Evolutionary conservation across 2,888 invertebrate genomes (phyloP).

Genomic region (Drosophila atroscutellata): DNA sequence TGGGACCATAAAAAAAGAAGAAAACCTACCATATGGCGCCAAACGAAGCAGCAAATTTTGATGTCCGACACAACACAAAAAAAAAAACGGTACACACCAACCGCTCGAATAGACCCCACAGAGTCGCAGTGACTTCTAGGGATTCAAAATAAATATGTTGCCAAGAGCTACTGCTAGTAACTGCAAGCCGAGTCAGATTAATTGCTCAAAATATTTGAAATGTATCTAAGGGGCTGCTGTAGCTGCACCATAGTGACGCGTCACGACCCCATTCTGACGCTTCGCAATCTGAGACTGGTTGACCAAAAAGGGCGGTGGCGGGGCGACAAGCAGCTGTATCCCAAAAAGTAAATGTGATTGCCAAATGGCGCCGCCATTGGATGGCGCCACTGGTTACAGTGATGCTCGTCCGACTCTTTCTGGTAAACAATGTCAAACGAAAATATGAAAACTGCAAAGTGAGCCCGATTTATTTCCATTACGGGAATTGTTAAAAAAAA

Average conservation of each 20-base stretch:
- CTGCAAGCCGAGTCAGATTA: constrained; percentile 12
- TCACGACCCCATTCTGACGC: constrained; percentile 18
- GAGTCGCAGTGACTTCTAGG: background rate
- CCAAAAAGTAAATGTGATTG: constrained; percentile 71
- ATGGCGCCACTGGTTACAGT: constrained; percentile 45
- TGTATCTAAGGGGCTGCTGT: constrained; percentile 11
- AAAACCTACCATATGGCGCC: constrained; percentile 47
- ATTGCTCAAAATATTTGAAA: constrained; percentile 21
- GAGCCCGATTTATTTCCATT: constrained; percentile 7
- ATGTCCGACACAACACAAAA: constrained; percentile 20
- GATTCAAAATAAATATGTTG: constrained; percentile 6
- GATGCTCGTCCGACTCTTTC: constrained; percentile 15
- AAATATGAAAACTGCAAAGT: constrained; percentile 34
- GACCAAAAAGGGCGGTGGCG: constrained; percentile 2
- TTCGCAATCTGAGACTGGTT: constrained; percentile 8
- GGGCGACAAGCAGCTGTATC: constrained; percentile 20
- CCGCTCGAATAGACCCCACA: background rate
- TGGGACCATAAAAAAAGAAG: constrained; percentile 7
- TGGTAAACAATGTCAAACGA: constrained; percentile 40
- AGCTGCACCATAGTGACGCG: constrained; percentile 1
- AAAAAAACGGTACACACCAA: background rate
- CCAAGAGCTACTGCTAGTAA: background rate
- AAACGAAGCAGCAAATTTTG: constrained; percentile 25
- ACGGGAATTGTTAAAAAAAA: background rate
- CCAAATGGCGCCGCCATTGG: constrained; percentile 67